phyloP scores from a whole-genome alignment of 35 echinoderm and acorn worm genomes.

The Stichopus chloronotus region DNA sequence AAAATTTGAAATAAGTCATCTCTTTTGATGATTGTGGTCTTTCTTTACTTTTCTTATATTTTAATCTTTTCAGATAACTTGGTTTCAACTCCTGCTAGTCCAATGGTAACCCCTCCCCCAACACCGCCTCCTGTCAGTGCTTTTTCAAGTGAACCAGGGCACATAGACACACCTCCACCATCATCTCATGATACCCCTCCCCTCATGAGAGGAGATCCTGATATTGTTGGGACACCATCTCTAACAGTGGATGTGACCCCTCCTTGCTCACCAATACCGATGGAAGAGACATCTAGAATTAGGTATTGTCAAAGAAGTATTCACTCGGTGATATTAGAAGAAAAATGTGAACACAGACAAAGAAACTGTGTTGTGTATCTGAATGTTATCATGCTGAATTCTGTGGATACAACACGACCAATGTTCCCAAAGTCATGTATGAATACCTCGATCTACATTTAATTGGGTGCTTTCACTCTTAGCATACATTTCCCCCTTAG shows the following conservation, averaged over 20 bases:
- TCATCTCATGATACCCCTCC: constrained; percentile 19
- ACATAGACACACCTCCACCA: constrained; percentile 31
- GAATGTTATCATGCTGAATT: too few relatives aligned
- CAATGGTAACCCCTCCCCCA: constrained; percentile 38
- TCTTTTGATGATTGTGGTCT: too few relatives aligned
- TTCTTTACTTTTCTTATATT: too few relatives aligned
- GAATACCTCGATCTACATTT: too few relatives aligned
- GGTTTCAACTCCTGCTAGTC: constrained; percentile 37
- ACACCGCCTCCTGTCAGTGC: constrained; percentile 34
- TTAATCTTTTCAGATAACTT: constrained; percentile 23
- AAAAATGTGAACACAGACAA: too few relatives aligned
- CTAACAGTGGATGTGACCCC: constrained; percentile 29
- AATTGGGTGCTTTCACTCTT: too few relatives aligned
- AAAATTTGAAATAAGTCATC: too few relatives aligned
- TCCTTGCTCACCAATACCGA: neutral
- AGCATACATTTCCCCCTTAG: too few relatives aligned
- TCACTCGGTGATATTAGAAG: neutral
- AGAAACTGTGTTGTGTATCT: too few relatives aligned
- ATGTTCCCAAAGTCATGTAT: too few relatives aligned
- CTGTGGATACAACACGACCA: too few relatives aligned
- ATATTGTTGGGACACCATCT: constrained; percentile 28
- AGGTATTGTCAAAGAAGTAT: neutral
- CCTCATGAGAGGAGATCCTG: neutral
- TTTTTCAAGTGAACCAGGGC: neutral
- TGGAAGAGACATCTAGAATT: constrained; percentile 13